These are phyloP conservation scores for Ptyas mucosa DNA, from an alignment of 2,113 vertebrate species.

Conservation along the genomic window DNA sequence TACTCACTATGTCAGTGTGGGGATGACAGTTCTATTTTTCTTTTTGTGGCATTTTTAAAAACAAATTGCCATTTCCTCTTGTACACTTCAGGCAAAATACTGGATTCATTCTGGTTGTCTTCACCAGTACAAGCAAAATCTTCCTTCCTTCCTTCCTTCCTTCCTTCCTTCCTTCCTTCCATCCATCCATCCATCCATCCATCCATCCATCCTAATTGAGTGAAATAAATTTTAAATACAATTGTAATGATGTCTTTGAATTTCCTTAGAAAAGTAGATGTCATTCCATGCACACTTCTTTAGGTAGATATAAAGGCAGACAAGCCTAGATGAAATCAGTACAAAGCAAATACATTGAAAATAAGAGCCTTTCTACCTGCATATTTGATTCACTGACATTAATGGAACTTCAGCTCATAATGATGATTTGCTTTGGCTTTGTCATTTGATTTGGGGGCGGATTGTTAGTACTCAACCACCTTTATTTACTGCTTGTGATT, in stretches of 20 bases:
- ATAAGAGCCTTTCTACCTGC: slow-evolving; percentile 58
- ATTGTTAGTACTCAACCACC: slow-evolving; percentile 44
- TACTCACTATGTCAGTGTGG: background rate
- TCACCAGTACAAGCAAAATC: background rate
- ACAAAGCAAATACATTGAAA: slow-evolving; percentile 60
- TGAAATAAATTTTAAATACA: background rate
- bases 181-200: too few species aligned
- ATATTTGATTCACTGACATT: slow-evolving; percentile 47
- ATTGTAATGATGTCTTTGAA: slow-evolving; percentile 23
- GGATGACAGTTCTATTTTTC: background rate
- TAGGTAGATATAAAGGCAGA: slow-evolving; percentile 49
- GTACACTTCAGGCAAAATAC: background rate
- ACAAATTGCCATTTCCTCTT: background rate
- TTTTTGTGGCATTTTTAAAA: background rate
- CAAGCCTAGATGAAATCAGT: slow-evolving; percentile 56
- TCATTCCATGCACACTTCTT: slow-evolving; percentile 46
- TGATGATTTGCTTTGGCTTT: slow-evolving; percentile 66
- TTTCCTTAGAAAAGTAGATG: slow-evolving; percentile 10
- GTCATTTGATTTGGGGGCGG: slow-evolving; percentile 53
- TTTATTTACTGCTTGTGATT: slow-evolving; percentile 65
- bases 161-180: background rate
- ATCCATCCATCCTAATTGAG: background rate
- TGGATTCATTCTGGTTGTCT: background rate
- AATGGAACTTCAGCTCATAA: slow-evolving; percentile 67
- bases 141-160: background rate